Conservation (phyloP, 2,797 vertebrate species). For the Mareca strepera region DNA sequence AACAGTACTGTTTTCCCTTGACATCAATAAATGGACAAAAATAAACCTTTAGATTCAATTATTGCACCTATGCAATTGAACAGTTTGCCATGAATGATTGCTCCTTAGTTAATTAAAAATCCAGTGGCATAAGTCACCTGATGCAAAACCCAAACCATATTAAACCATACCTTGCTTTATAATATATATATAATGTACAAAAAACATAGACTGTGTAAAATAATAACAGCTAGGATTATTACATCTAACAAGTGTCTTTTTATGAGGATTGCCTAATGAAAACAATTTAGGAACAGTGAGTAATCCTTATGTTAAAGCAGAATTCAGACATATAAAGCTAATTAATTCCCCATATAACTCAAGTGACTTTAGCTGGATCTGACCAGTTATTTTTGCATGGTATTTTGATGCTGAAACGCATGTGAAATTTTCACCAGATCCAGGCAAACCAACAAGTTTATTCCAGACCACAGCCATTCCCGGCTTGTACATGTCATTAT, state of each 20-base stretch:
- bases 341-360: neutral
- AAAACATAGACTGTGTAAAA: neutral
- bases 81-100: neutral
- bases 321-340: neutral
- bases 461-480: constrained; percentile 3
- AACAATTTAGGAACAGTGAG: neutral
- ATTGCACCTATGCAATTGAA: neutral
- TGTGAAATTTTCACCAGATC: constrained; percentile 28
- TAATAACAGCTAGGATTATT: neutral
- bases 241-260: neutral
- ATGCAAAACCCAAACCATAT: neutral
- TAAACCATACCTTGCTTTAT: neutral
- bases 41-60: constrained; percentile 54
- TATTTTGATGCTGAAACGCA: constrained; percentile 12
- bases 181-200: neutral
- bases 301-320: neutral
- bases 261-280: neutral
- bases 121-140: neutral
- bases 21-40: constrained; percentile 47
- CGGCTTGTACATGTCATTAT: neutral
- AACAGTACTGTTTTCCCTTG: constrained; percentile 30
- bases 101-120: constrained; percentile 40
- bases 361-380: constrained; percentile 4
- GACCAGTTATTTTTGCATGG: neutral
- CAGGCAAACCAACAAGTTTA: constrained; percentile 26